These are phyloP conservation scores for Antrozous pallidus DNA, from an alignment of 2,797 vertebrate species.

Conservation along the genomic window DNA sequence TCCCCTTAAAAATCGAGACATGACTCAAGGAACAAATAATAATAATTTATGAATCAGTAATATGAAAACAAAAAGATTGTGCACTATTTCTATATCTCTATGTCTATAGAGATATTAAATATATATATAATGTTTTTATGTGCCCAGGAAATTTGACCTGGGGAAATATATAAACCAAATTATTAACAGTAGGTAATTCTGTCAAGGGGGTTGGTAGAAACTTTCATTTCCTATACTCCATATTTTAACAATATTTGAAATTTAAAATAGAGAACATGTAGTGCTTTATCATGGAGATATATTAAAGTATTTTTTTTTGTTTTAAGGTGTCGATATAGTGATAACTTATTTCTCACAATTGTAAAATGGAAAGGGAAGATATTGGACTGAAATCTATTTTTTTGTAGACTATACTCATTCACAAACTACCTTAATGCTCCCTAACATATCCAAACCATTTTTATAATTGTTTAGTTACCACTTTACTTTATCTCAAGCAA, in stretches of 20 bases:
- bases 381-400: neutral
- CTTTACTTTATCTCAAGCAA: slow-evolving; percentile 18
- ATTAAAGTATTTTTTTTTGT: neutral
- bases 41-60: slow-evolving; percentile 27
- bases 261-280: neutral
- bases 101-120: too few relatives aligned
- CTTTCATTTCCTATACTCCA: neutral
- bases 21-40: neutral
- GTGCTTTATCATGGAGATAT: neutral
- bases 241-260: neutral
- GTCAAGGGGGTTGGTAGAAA: neutral
- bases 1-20: neutral
- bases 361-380: neutral
- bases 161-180: neutral
- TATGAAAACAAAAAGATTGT: neutral
- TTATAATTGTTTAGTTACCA: slow-evolving; percentile 24
- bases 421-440: neutral
- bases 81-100: too few relatives aligned
- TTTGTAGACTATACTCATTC: neutral
- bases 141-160: neutral
- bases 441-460: neutral
- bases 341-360: neutral
- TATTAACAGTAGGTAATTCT: neutral
- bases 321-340: neutral
- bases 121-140: neutral